phyloP scores from a whole-genome alignment of 2,113 vertebrate genomes.

The Chionodraco myersi region DNA sequence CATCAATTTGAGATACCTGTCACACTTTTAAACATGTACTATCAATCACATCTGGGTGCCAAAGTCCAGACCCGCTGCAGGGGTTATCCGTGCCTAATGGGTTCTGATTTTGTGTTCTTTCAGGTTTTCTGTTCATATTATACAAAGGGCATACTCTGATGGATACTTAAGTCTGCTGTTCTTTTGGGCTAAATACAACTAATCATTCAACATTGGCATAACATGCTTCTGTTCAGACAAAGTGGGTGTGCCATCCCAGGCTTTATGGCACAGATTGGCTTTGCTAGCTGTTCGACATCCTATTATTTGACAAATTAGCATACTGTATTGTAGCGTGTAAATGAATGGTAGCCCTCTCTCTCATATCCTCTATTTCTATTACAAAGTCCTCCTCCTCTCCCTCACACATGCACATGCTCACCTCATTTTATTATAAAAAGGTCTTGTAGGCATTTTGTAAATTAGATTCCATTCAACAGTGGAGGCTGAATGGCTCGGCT shows the following conservation, averaged over 20 bases:
- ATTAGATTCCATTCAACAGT: constrained; percentile 80
- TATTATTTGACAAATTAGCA: constrained; percentile 52
- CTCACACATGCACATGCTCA: constrained; percentile 42
- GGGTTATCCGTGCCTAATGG: background rate
- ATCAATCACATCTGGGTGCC: background rate
- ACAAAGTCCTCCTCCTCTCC: constrained; percentile 10
- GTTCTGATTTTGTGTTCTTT: background rate
- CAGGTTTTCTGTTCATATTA: background rate
- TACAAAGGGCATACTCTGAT: background rate
- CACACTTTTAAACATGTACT: background rate
- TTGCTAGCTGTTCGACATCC: constrained; percentile 17
- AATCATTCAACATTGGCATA: constrained; percentile 9
- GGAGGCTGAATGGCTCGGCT: constrained; percentile 70
- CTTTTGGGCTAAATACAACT: background rate
- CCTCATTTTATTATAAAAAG: constrained; percentile 61
- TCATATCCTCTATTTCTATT: constrained; percentile 59
- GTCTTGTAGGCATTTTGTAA: constrained; percentile 77
- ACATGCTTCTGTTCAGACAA: constrained; percentile 25
- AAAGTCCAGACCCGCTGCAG: background rate
- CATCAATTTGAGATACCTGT: background rate
- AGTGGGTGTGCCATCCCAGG: constrained; percentile 4
- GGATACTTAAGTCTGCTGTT: background rate
- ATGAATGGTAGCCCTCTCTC: constrained; percentile 52
- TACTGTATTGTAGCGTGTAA: constrained; percentile 28
- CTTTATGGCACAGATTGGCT: constrained; percentile 28